A percentile compares a stretch with the other conserved stretches of the same genome.
Evolutionary conservation across 2,113 vertebrate species (phyloP).

Genomic region (Cyphomyrus plagiostoma): DNA sequence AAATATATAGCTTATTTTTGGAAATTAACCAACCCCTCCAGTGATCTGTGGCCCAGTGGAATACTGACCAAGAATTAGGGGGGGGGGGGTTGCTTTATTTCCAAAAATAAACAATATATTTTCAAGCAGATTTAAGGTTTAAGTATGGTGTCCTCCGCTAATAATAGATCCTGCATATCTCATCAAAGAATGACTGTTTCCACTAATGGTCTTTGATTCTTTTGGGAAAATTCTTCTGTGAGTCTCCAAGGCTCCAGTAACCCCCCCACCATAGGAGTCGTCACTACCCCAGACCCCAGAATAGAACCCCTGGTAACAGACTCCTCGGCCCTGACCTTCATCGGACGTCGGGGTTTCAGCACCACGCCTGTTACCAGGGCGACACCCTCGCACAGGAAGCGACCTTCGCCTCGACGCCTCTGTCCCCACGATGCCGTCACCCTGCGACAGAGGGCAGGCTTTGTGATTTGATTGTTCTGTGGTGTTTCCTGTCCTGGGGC

Average conservation of each 20-base stretch:
- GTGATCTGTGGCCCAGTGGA: neutral
- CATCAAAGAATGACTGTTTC: neutral
- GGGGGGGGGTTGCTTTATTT: neutral
- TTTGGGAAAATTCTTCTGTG: neutral
- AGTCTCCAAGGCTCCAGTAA: neutral
- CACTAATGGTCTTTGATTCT: neutral
- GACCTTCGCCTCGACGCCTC: neutral
- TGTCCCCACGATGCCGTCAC: neutral
- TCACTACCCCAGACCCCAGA: neutral
- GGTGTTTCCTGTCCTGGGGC: neutral
- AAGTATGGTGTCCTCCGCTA: neutral
- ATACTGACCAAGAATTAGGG: neutral
- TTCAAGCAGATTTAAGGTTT: neutral
- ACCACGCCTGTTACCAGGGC: neutral
- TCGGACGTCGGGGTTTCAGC: neutral
- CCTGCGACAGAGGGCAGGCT: neutral
- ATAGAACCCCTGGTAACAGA: neutral
- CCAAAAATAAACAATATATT: neutral
- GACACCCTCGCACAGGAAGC: neutral
- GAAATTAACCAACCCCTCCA: neutral
- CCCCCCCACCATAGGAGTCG: neutral
- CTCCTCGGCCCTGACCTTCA: neutral
- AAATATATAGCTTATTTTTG: neutral
- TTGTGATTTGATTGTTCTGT: conserved; percentile 1
- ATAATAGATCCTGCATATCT: neutral